Evolutionary conservation across 2,888 invertebrate species (phyloP), one percentile per base, ranked within the genome.

Genomic region (Macrophya annulata): DNA sequence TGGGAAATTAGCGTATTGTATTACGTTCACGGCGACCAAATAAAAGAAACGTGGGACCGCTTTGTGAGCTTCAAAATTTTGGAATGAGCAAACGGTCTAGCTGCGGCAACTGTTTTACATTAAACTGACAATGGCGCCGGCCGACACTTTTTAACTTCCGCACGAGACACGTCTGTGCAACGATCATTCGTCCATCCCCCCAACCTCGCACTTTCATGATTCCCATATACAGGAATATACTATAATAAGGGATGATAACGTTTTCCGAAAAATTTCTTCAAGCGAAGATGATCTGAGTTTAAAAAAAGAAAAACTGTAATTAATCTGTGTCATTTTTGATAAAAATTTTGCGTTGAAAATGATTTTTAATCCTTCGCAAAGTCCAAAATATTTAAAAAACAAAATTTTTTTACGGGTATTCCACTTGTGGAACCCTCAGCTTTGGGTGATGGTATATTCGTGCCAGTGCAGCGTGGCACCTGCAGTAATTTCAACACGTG

Each of bases 11-110:
- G 81, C 81, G 81, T 81, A 81, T 81, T 81, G 81, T 81, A 62
- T 81, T 43, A 62, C 15, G 62, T 62, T 81, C 43, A 43, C 81
- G 62, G 62, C 62, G 17, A 94, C 94, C 2, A 94, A 95, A 87
- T 87, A 89, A 43, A 87, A 88, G 79, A 90, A 89, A 77, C 84
- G 82, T 88, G 21, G 84, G 9, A n/a, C 85, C 59, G 55, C 76
- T 48, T 51, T 51, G 59, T 84, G 85, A 17, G 62, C 84, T 10
- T 94, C 95, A 0, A 94, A 79, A 79, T 45, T 21, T 15, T 31
- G 59, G 79, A 79, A 79, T 79, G 79, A 79, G n/a, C 76, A 45
- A 43, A 76, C 48, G 48, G 25, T 17, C 77, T 51, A 48, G 55
- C 48, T n/a, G 45, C 43, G 62, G 43, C 81, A 62, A 81, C 59